phyloP scores from a whole-genome alignment of 2,113 vertebrate species.

The Embiotoca jacksoni region DNA sequence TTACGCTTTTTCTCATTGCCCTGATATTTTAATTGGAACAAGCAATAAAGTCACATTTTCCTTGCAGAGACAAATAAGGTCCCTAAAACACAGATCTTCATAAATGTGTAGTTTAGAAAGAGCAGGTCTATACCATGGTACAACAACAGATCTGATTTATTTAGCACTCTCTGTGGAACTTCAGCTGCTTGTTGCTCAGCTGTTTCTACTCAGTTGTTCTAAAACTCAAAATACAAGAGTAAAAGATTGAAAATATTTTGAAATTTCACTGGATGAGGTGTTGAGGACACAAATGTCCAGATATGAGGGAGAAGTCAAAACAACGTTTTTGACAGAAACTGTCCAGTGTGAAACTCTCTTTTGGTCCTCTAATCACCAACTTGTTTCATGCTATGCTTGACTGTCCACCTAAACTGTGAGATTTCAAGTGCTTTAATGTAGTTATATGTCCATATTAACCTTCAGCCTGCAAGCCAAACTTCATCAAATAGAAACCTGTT shows the following conservation, averaged over 20 bases:
- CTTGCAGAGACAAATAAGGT: slow-evolving; percentile 14
- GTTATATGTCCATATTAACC: slow-evolving; percentile 39
- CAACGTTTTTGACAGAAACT: background rate
- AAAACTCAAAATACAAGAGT: no score
- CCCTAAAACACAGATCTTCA: background rate
- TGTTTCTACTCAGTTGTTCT: no score
- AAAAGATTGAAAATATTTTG: no score
- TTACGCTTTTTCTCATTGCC: slow-evolving; percentile 10
- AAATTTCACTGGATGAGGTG: background rate
- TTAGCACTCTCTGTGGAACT: no score
- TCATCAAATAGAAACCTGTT: slow-evolving; percentile 7
- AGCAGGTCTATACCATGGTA: background rate
- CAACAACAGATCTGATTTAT: background rate
- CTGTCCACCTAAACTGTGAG: slow-evolving; percentile 12
- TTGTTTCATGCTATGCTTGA: slow-evolving; percentile 12
- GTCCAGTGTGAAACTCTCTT: background rate
- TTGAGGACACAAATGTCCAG: background rate
- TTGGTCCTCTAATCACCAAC: background rate
- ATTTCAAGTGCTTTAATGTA: slow-evolving; percentile 27
- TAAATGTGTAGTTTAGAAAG: background rate
- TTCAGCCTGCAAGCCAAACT: slow-evolving; percentile 26
- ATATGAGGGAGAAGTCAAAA: background rate
- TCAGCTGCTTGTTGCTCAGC: no score
- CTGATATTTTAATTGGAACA: slow-evolving; percentile 16
- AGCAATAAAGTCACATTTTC: slow-evolving; percentile 18